Evolutionary conservation across 2,888 invertebrate species (phyloP).

Genomic region (Pilophorus perplexus): DNA sequence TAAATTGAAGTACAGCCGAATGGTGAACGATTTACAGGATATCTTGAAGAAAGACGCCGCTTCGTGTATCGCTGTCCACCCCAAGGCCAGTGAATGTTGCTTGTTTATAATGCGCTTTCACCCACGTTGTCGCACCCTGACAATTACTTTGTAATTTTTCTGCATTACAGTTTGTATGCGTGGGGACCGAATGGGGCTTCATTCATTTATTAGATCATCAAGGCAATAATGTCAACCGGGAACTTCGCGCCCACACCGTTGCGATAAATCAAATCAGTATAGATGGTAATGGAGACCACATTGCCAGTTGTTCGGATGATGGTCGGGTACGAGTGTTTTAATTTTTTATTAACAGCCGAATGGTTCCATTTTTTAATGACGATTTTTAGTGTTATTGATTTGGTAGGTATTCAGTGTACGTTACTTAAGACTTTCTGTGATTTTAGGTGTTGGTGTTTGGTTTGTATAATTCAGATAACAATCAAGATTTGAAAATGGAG

Average conservation of each 20-base stretch:
- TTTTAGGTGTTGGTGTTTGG: conserved; percentile 74
- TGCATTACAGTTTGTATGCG: conserved; percentile 71
- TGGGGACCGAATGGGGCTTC: conserved; percentile 89
- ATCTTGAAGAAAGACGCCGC: conserved; percentile 83
- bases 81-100: conserved; percentile 62
- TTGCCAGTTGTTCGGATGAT: conserved; percentile 90
- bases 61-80: conserved; percentile 89
- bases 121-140: too few relatives aligned
- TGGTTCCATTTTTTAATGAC: too few relatives aligned
- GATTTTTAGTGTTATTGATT: too few relatives aligned
- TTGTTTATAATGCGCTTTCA: too few relatives aligned
- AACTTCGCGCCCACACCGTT: conserved; percentile 73
- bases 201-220: conserved; percentile 89
- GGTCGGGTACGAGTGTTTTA: conserved; percentile 64
- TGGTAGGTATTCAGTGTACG: too few relatives aligned
- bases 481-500: conserved; percentile 73
- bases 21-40: conserved; percentile 80
- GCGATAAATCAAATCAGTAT: conserved; percentile 94
- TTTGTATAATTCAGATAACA: conserved; percentile 78
- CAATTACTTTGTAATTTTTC: too few relatives aligned
- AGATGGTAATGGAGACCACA: conserved; percentile 88
- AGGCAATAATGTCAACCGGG: conserved; percentile 61
- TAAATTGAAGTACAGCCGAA: conserved; percentile 84
- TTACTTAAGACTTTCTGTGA: neutral
- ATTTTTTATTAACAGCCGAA: neutral